Base-by-base conservation (phyloP, 2,113 vertebrate genomes). In the Cyphomyrus plagiostoma region DNA sequence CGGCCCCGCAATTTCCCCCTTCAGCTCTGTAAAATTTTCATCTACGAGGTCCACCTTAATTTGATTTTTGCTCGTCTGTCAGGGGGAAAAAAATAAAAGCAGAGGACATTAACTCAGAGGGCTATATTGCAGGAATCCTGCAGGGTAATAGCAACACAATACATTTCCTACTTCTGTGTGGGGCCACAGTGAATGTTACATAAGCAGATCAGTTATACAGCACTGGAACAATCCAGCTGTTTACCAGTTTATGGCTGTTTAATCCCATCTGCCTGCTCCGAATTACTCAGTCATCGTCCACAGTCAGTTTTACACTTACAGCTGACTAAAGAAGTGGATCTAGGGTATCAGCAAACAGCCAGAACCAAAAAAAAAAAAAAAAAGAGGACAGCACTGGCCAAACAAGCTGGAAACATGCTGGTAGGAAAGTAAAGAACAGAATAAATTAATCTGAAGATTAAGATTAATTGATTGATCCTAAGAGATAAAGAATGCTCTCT, bases 11-110 rank as follows among this genome's bases (percentile, higher is more conserved):
- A 99, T 99, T 96, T 99, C 98, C 91, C 98, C 98, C 94, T 97
- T 97, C 95, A 99, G 96, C 96, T 99, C 98, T 95, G 98, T 99
- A 96, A 99, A 99, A 96, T 99, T 99, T 92, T 99, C 98, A 95
- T 99, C 98, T 96, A 99, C 98, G 95, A 99, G 96, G 94, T 99
- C 98, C 95, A 99, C 98, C 97, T 98, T 99, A 92, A 99, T 99
- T 96, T 99, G 98, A 96, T 99, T 99, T 97, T 98, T 99, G 97
- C 98, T 99, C 87, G 98, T 99, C 98, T 99, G 94, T 66, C 23
- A 94, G 94, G 95, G 94, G 96, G 92, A 19, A 62, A 87, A 53
- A 93, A 93, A 94, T 95, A 94, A 96, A 92, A 95, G 8, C 90
- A 10, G 30, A 3, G 85, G 15, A 90, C 88, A 88, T 4, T 92